Conservation (phyloP, 2,888 invertebrate genomes). For the Harpagoxenus sublaevis region DNA sequence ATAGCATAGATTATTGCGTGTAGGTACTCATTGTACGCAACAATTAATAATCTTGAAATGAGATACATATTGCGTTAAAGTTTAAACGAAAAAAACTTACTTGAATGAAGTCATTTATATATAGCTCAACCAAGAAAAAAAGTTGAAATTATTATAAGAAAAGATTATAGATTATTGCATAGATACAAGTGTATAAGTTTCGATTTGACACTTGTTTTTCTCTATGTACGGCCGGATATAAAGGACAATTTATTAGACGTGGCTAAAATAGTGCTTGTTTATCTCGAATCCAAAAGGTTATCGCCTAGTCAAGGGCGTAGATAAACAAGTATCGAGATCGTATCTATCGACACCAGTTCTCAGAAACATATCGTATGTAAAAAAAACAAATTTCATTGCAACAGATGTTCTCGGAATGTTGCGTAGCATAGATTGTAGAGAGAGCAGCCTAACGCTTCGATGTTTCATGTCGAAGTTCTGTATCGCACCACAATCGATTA, state of each 20-base stretch:
- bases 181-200: too few relatives aligned
- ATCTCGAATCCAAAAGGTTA: slow-evolving; percentile 13
- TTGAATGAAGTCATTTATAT: too few relatives aligned
- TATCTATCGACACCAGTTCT: not conserved
- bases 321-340: not conserved
- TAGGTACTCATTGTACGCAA: too few relatives aligned
- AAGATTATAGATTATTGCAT: too few relatives aligned
- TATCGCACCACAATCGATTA: slow-evolving; percentile 36
- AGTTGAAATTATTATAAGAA: too few relatives aligned
- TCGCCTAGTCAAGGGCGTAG: not conserved
- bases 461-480: not conserved
- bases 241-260: not conserved
- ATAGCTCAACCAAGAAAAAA: too few relatives aligned
- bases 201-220: too few relatives aligned
- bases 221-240: not conserved
- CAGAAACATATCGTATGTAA: not conserved
- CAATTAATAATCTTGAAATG: too few relatives aligned
- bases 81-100: too few relatives aligned
- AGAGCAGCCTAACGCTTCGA: not conserved
- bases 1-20: too few relatives aligned
- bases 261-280: not conserved
- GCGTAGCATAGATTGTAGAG: not conserved
- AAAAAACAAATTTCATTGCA: not conserved
- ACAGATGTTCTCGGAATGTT: not conserved
- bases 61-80: too few relatives aligned